Percentiles rank a stretch among this genome's conserved stretches.
These are phyloP conservation scores for Bungarus multicinctus DNA, from an alignment of 2,113 vertebrate genomes.

Conservation along the genomic window DNA sequence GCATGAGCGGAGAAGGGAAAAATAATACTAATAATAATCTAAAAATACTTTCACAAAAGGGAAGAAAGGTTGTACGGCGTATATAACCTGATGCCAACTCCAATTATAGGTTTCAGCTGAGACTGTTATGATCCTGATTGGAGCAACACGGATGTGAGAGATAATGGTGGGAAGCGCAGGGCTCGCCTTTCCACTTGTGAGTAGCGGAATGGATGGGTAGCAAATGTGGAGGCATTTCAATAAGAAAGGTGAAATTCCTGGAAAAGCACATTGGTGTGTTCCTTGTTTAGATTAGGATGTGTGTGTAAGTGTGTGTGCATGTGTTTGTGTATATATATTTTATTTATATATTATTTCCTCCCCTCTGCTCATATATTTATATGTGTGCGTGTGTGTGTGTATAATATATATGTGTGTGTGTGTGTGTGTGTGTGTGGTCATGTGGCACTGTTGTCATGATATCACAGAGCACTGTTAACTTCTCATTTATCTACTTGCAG, in stretches of 20 bases:
- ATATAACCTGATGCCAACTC: conserved; percentile 52
- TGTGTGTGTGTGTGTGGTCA: no score
- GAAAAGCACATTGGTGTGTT: background rate
- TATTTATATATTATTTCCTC: no score
- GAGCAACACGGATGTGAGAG: conserved; percentile 61
- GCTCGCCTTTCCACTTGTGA: conserved; percentile 13
- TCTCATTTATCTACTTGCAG: no score
- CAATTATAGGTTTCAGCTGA: conserved; percentile 64
- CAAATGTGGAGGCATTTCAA: conserved; percentile 9
- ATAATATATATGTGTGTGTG: no score
- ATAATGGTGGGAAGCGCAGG: conserved; percentile 68
- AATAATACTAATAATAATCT: background rate
- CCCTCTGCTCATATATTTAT: no score
- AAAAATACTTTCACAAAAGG: conserved; percentile 67
- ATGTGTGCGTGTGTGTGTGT: no score
- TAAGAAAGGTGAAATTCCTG: background rate
- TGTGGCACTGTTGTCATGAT: no score
- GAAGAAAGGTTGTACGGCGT: conserved; percentile 60
- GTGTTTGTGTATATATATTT: fast-evolving
- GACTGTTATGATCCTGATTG: conserved; percentile 66
- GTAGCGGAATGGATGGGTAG: conserved; percentile 6
- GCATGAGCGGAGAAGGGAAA: conserved; percentile 53
- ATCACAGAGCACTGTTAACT: no score
- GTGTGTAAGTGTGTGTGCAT: no score
- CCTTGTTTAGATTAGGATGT: no score